Percentiles rank a stretch among this genome's conserved stretches.
Evolutionary conservation across 2,888 invertebrate genomes (phyloP).

Genomic region (Apamea epomidion): DNA sequence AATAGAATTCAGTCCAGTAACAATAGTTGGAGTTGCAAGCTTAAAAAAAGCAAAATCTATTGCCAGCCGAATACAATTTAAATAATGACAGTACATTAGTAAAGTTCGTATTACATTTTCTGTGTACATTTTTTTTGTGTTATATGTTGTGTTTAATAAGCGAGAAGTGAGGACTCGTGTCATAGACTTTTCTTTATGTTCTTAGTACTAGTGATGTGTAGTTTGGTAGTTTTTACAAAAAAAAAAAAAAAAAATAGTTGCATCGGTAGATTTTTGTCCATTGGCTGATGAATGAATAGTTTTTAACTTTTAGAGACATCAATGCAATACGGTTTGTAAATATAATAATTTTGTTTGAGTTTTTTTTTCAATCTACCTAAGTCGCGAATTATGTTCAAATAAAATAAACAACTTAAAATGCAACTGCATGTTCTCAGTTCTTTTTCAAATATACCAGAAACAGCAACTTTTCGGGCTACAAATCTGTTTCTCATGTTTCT

Average conservation of each 20-base stretch:
- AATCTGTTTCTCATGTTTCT: too few species aligned
- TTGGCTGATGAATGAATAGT: slow-evolving; percentile 56
- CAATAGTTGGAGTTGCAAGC: background rate
- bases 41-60: background rate
- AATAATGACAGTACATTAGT: slow-evolving; percentile 10
- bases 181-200: slow-evolving; percentile 67
- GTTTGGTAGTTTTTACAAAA: slow-evolving; percentile 37
- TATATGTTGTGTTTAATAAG: slow-evolving; percentile 79
- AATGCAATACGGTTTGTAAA: slow-evolving; percentile 16
- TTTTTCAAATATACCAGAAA: too few species aligned
- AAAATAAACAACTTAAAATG: too few species aligned
- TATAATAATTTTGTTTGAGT: background rate
- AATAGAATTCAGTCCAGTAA: background rate
- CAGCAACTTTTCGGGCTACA: too few species aligned
- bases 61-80: background rate
- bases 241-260: slow-evolving; percentile 35
- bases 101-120: slow-evolving; percentile 51
- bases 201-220: slow-evolving; percentile 63
- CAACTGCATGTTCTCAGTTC: too few species aligned
- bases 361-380: too few species aligned
- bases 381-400: too few species aligned
- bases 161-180: slow-evolving; percentile 79
- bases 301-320: slow-evolving; percentile 4
- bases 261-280: slow-evolving; percentile 58
- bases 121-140: slow-evolving; percentile 68